Evolutionary conservation across 2,797 vertebrate species (phyloP).

Genomic region (Macropus fuliginosus): DNA sequence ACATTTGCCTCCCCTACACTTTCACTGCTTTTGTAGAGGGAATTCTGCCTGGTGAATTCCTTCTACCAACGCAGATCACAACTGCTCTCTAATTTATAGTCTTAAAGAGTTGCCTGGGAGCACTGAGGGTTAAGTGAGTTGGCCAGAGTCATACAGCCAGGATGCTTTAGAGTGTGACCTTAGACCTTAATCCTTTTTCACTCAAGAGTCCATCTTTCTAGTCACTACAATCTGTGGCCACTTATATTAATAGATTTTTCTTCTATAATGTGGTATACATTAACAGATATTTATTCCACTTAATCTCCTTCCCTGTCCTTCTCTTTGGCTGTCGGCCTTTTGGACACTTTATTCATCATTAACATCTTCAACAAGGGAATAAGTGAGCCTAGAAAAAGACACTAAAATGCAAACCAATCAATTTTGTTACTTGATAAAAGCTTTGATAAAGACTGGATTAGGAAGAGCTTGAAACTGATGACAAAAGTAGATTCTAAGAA

Average conservation of each 20-base stretch:
- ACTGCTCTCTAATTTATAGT: not conserved
- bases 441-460: conserved; percentile 33
- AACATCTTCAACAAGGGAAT: conserved; percentile 30
- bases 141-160: not conserved
- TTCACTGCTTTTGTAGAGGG: not conserved
- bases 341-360: conserved; percentile 20
- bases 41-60: not conserved
- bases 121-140: not conserved
- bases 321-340: conserved; percentile 15
- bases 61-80: not conserved
- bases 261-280: not conserved
- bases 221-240: not conserved
- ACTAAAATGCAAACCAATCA: not conserved
- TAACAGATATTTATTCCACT: not conserved
- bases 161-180: not conserved
- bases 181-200: not conserved
- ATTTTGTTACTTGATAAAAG: conserved; percentile 54
- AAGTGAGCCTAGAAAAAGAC: not conserved
- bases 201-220: not conserved
- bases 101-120: not conserved
- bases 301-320: not conserved
- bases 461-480: conserved; percentile 42
- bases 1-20: not conserved
- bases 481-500: conserved; percentile 36
- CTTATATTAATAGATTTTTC: not conserved